Conservation (phyloP, 2,113 vertebrate species). For the Crypturellus undulatus region DNA sequence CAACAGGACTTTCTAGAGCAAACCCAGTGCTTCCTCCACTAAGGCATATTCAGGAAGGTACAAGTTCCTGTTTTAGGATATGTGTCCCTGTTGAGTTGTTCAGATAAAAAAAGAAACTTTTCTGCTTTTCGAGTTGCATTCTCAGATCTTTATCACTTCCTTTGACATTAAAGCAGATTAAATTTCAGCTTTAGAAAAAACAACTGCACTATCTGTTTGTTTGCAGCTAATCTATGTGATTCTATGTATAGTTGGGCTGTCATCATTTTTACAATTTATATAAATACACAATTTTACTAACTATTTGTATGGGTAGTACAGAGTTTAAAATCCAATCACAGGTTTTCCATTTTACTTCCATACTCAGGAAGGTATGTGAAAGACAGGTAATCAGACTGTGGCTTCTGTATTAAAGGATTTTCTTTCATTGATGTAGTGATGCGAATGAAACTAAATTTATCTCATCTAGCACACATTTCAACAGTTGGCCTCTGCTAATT, state of each 20-base stretch:
- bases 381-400: fast-evolving
- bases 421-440: not conserved
- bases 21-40: not conserved
- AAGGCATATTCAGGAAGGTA: not conserved
- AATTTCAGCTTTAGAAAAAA: not conserved
- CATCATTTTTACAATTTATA: not conserved
- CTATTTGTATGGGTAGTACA: not conserved
- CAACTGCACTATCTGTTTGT: not conserved
- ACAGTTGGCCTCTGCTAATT: not conserved
- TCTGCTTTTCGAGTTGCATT: not conserved
- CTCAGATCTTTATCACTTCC: not conserved
- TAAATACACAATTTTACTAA: not conserved
- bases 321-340: not conserved
- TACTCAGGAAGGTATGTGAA: not conserved
- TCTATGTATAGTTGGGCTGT: not conserved
- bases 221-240: not conserved
- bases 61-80: not conserved
- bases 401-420: not conserved
- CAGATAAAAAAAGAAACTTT: not conserved
- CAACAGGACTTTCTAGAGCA: not conserved
- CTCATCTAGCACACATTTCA: not conserved
- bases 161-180: not conserved
- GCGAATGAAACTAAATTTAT: not conserved
- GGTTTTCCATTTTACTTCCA: not conserved
- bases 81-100: not conserved